These are phyloP conservation scores for Piaya cayana DNA, from an alignment of 2,113 vertebrate species.

Conservation along the genomic window DNA sequence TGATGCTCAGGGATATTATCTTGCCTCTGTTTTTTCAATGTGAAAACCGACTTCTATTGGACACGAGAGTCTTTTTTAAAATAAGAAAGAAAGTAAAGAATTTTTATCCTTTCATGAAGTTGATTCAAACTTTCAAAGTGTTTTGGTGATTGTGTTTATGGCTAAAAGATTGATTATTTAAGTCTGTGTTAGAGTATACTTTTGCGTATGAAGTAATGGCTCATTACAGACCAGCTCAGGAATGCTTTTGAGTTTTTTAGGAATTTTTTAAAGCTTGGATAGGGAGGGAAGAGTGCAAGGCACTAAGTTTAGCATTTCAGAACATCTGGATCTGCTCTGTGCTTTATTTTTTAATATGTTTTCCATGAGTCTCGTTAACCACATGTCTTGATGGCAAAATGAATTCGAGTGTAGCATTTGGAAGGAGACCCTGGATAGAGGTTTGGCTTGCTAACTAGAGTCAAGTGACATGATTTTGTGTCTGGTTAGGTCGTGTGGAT, in stretches of 20 bases:
- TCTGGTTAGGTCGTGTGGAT: slow-evolving; percentile 5
- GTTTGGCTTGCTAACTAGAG: neutral
- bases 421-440: slow-evolving; percentile 6
- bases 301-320: slow-evolving; percentile 54
- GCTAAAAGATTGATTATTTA: slow-evolving; percentile 57
- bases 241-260: slow-evolving; percentile 67
- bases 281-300: slow-evolving; percentile 36
- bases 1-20: neutral
- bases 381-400: slow-evolving; percentile 50
- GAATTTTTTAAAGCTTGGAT: slow-evolving; percentile 32
- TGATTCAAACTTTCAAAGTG: slow-evolving; percentile 59
- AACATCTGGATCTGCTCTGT: slow-evolving; percentile 67
- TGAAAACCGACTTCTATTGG: neutral
- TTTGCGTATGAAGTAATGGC: slow-evolving; percentile 63
- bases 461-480: slow-evolving; percentile 20
- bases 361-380: slow-evolving; percentile 53
- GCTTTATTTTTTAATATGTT: slow-evolving; percentile 64
- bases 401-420: slow-evolving; percentile 21
- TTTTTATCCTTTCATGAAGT: slow-evolving; percentile 27
- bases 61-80: slow-evolving; percentile 7
- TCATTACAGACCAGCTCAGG: slow-evolving; percentile 61
- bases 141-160: slow-evolving; percentile 50
- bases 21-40: neutral
- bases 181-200: slow-evolving; percentile 28
- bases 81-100: neutral